Evolutionary conservation across 1,140 invertebrate species (phyloP).

Genomic region (Micrasema longulum): DNA sequence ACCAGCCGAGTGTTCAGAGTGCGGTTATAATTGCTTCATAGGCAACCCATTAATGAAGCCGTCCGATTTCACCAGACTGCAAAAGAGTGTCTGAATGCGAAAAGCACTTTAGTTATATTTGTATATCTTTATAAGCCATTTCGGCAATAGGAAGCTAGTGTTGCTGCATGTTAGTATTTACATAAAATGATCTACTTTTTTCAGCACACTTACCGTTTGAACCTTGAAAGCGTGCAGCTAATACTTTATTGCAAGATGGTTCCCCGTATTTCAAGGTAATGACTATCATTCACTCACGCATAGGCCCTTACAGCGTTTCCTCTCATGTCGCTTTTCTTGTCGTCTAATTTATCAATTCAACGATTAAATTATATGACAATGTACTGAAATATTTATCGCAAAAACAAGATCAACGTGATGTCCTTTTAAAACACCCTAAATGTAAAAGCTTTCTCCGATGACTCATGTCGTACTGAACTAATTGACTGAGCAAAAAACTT

Average conservation of each 20-base stretch:
- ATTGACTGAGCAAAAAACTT: too few species aligned
- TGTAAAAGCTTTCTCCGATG: too few species aligned
- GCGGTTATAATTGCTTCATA: constrained; percentile 7
- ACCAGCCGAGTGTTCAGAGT: neutral
- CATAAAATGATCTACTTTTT: constrained; percentile 25
- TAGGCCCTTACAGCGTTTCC: too few species aligned
- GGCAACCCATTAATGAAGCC: neutral
- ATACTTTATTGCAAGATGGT: neutral
- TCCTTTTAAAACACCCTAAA: too few species aligned
- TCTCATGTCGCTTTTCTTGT: too few species aligned
- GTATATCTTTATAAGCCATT: constrained; percentile 24
- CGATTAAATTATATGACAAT: too few species aligned
- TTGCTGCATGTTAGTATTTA: constrained; percentile 30
- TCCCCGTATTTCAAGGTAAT: too few species aligned
- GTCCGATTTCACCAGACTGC: constrained; percentile 29
- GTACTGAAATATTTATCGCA: too few species aligned
- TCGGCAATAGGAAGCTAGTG: constrained; percentile 26
- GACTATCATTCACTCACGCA: too few species aligned
- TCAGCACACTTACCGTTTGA: constrained; percentile 3
- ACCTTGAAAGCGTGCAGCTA: constrained; percentile 6
- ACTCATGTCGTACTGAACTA: too few species aligned
- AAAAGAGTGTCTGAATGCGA: neutral
- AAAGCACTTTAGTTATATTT: constrained; percentile 20
- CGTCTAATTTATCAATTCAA: too few species aligned
- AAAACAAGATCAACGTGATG: too few species aligned